phyloP scores from a whole-genome alignment of 64 coral and sea anemone species.

The Montipora efflorescens region DNA sequence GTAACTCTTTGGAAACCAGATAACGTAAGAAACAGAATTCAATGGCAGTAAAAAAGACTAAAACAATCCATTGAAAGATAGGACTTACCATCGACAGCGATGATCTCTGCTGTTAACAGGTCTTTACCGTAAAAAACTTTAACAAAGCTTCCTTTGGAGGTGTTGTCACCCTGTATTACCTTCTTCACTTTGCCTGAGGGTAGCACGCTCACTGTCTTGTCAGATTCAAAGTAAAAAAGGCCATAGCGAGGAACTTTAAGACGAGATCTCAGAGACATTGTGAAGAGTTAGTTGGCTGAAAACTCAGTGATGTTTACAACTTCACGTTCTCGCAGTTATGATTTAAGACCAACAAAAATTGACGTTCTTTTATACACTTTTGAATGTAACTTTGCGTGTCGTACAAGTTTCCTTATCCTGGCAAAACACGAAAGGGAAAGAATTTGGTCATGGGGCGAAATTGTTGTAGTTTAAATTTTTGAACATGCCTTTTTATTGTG shows the following conservation, averaged over 20 bases:
- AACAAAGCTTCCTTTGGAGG: background rate
- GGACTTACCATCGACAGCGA: constrained; percentile 15
- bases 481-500: background rate
- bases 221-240: constrained; percentile 12
- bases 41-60: no score
- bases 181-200: background rate
- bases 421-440: background rate
- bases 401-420: background rate
- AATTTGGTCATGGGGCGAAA: background rate
- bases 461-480: background rate
- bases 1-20: no score
- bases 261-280: background rate
- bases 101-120: background rate
- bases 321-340: background rate
- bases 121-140: background rate
- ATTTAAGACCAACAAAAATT: constrained; percentile 3
- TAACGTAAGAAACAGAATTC: no score
- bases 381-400: constrained; percentile 4
- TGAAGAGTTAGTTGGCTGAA: background rate
- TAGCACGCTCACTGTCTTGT: background rate
- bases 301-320: background rate
- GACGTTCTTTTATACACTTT: constrained; percentile 2
- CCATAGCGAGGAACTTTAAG: constrained; percentile 10
- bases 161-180: background rate
- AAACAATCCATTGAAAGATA: no score